phyloP scores from a whole-genome alignment of 2,113 vertebrate genomes.

The Anhinga rufa region DNA sequence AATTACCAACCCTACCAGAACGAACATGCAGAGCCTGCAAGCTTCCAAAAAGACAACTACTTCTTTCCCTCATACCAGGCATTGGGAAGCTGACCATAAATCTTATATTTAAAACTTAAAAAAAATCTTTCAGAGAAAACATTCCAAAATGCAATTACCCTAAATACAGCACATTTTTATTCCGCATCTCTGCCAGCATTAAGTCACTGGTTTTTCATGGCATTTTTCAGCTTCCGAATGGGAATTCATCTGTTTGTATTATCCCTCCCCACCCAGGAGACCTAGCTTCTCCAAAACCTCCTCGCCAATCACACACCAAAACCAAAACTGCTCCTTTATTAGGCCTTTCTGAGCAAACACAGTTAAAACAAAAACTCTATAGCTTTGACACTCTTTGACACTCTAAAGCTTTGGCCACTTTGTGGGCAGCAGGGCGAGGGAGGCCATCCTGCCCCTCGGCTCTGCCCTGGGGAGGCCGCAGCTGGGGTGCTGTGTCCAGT shows the following conservation, averaged over 20 bases:
- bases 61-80: not conserved
- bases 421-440: too few relatives aligned
- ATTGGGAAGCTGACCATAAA: not conserved
- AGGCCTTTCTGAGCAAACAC: not conserved
- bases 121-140: not conserved
- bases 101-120: not conserved
- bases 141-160: not conserved
- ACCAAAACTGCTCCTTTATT: not conserved
- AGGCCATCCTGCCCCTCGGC: too few relatives aligned
- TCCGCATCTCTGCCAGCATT: not conserved
- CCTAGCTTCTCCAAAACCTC: not conserved
- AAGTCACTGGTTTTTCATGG: not conserved
- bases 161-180: not conserved
- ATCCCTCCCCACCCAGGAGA: not conserved
- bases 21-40: not conserved
- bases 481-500: too few relatives aligned
- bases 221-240: not conserved
- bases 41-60: not conserved
- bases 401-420: too few relatives aligned
- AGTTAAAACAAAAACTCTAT: not conserved
- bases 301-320: not conserved
- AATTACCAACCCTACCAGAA: not conserved
- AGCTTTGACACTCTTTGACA: not conserved
- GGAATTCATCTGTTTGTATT: not conserved
- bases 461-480: too few relatives aligned